Conservation (phyloP, 2,888 invertebrate species). For the Tetrapedia diversipes region DNA sequence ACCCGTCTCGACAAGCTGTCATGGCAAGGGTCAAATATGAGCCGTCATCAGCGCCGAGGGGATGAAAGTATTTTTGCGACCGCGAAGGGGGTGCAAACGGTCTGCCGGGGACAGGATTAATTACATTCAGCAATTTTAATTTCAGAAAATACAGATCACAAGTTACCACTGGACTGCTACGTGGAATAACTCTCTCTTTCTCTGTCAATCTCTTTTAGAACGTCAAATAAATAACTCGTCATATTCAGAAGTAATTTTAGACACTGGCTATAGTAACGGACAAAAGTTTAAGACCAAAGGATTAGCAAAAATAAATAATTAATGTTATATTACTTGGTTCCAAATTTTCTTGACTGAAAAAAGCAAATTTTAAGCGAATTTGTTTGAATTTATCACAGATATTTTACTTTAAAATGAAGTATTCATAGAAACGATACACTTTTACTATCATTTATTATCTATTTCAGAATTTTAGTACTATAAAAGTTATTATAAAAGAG, state of each 20-base stretch:
- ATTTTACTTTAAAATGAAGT: no score
- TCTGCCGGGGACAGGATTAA: slow-evolving; percentile 45
- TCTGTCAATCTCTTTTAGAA: not conserved
- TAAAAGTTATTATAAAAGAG: no score
- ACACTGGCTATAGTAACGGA: not conserved
- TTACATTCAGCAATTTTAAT: slow-evolving; percentile 50
- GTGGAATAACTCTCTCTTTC: slow-evolving; percentile 27
- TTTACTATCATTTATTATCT: no score
- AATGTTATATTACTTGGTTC: no score
- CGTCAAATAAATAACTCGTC: not conserved
- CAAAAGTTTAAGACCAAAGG: no score
- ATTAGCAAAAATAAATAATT: no score
- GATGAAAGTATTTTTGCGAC: slow-evolving; percentile 38
- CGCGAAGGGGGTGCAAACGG: slow-evolving; percentile 27
- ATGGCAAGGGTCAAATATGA: slow-evolving; percentile 49
- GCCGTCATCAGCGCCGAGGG: slow-evolving; percentile 19
- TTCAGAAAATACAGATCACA: slow-evolving; percentile 31
- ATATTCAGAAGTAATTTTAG: not conserved
- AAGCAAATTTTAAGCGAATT: no score
- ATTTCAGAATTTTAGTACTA: no score
- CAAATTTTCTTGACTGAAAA: no score
- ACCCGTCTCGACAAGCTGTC: slow-evolving; percentile 53
- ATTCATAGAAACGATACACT: no score
- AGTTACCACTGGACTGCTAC: slow-evolving; percentile 23
- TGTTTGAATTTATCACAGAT: no score